Conservation (phyloP, 2,888 invertebrate species). For the Pantelozetes paolii region DNA sequence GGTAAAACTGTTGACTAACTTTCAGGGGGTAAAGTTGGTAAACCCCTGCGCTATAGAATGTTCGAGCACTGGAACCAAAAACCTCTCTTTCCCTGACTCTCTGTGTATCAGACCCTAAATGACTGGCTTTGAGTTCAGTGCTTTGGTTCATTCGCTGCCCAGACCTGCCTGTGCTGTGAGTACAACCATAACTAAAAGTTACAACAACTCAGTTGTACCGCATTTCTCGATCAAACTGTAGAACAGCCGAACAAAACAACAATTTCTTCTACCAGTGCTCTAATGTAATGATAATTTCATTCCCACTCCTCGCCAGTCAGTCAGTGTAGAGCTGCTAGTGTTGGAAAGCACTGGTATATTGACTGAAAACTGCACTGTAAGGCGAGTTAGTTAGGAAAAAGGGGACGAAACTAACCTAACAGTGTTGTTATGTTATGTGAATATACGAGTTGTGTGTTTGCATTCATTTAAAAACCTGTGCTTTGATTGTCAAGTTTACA, state of each 20-base stretch:
- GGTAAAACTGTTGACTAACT: too few species aligned
- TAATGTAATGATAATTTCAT: slow-evolving; percentile 2
- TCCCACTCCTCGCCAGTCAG: slow-evolving; percentile 1
- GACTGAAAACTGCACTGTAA: not conserved
- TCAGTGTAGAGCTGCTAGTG: not conserved
- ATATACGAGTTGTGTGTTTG: not conserved
- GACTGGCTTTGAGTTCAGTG: not conserved
- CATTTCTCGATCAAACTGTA: too few species aligned
- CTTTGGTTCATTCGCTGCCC: too few species aligned
- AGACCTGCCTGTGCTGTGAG: not conserved
- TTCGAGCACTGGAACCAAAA: not conserved
- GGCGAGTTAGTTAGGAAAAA: not conserved
- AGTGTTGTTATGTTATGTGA: not conserved
- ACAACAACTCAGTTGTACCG: not conserved
- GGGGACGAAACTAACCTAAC: not conserved
- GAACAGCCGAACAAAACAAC: not conserved
- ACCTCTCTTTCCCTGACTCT: not conserved
- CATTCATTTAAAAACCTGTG: slow-evolving; percentile 23
- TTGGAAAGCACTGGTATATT: not conserved
- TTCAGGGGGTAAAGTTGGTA: too few species aligned
- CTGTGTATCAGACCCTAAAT: not conserved
- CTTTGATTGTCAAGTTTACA: slow-evolving; percentile 30
- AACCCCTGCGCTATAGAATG: not conserved
- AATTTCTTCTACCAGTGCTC: not conserved
- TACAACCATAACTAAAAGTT: not conserved